A percentile compares a stretch with the other conserved stretches of the same genome.
Conservation (phyloP, 1,140 invertebrate genomes). For the Listronotus oregonensis region DNA sequence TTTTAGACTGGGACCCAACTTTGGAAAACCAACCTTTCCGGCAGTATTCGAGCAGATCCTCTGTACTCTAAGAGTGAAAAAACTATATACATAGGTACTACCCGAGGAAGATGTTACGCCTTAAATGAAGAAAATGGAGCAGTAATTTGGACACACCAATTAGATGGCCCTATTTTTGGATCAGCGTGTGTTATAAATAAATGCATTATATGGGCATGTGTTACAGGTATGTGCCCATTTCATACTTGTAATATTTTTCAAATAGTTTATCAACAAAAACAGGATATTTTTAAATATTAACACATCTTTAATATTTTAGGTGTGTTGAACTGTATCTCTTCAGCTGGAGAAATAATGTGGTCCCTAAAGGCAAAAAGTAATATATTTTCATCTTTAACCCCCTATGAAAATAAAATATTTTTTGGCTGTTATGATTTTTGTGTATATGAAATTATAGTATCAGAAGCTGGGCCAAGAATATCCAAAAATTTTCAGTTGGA, state of each 20-base stretch:
- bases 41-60: constrained; percentile 21
- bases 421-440: constrained; percentile 69
- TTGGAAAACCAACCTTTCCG: constrained; percentile 17
- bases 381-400: constrained; percentile 69
- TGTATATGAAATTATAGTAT: constrained; percentile 61
- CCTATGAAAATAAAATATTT: constrained; percentile 54
- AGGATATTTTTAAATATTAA: too few species aligned
- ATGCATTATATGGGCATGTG: constrained; percentile 18
- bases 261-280: too few species aligned
- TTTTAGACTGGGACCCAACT: constrained; percentile 17
- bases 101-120: constrained; percentile 20
- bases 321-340: constrained; percentile 11
- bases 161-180: constrained; percentile 23
- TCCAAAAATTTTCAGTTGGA: constrained; percentile 57
- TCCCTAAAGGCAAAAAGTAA: constrained; percentile 59
- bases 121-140: constrained; percentile 16
- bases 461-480: constrained; percentile 53
- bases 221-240: constrained; percentile 15
- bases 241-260: background rate
- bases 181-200: constrained; percentile 7
- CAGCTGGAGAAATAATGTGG: constrained; percentile 46
- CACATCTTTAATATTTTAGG: background rate
- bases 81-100: constrained; percentile 15
- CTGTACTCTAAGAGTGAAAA: constrained; percentile 7
- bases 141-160: constrained; percentile 9